These are phyloP conservation scores for Philypnodon macrostomus DNA, from an alignment of 2,797 vertebrate species.

Conservation along the genomic window DNA sequence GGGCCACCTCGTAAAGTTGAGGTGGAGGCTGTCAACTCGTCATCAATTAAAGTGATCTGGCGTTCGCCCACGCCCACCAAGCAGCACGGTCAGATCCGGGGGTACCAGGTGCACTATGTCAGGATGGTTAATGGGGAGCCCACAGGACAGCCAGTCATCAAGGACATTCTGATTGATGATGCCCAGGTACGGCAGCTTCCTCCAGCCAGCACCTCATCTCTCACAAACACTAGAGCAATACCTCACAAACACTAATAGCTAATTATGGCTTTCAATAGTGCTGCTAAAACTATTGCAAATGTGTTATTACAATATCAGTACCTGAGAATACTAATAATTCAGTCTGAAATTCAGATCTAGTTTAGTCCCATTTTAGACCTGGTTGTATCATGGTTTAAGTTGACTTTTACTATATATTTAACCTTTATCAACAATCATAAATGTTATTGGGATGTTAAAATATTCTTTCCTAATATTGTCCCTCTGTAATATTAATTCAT, in stretches of 20 bases:
- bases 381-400: no score
- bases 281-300: no score
- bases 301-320: no score
- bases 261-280: neutral
- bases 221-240: constrained; percentile 39
- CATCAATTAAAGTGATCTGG: constrained; percentile 98
- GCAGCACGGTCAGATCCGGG: constrained; percentile 98
- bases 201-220: constrained; percentile 41
- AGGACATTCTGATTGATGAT: constrained; percentile 97
- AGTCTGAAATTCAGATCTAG: no score
- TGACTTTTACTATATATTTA: no score
- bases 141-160: constrained; percentile 94
- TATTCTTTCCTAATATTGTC: no score
- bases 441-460: no score
- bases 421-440: no score
- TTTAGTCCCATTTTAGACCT: no score
- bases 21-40: constrained; percentile 99
- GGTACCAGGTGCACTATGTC: constrained; percentile 99
- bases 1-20: constrained; percentile 99
- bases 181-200: constrained; percentile 85
- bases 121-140: constrained; percentile 97
- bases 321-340: no score
- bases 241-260: constrained; percentile 17
- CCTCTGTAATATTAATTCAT: no score
- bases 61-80: constrained; percentile 97